Evolutionary conservation across 64 coral and sea anemone genomes (phyloP), one percentile per base, ranked within the genome.

Genomic region (Exaiptasia diaphana): DNA sequence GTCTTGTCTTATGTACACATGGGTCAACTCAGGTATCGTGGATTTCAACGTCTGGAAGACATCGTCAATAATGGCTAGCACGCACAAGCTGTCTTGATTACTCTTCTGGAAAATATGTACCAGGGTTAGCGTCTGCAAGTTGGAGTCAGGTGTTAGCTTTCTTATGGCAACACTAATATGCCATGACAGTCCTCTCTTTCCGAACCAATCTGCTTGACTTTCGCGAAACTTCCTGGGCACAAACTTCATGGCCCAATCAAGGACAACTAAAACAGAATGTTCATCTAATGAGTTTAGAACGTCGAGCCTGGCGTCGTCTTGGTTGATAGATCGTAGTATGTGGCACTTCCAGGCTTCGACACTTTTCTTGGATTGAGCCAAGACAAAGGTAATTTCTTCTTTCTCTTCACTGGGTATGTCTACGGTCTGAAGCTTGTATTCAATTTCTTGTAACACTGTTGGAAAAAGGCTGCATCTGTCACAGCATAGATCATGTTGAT

Each of bases 51-150:
- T 65, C 3, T 41, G 34, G 36, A 79, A 37, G 25, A 79, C 22
- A 48, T 79, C 75, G 60, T 79, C 75, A 67, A 81, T 81, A n/a
- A 81, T 65, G 11, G 57, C 78, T 46, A 81, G 46, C 1, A 81
- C 78, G 59, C 46, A 67, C 4, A 81, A 34, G 38, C 78, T 83
- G 61, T 83, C 79, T 69, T 83, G 79, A 30, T 83, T 83, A 46
- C 79, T 83, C 33, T 83, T 83, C 24, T 83, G 37, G 53, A 83
- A 83, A n/a, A 83, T 35, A 29, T 83, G 79, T 20, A 83, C 42
- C 49, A 83, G 44, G 37, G 79, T 83, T 27, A 72, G 50, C 0
- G 64, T 83, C 46, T 83, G 21, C 15, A 73, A 29, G 56, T 4
- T 46, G 5, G 5, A 32, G 3, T 15, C 14, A 29, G 33, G 50